A percentile compares a stretch with the other conserved stretches of the same genome.
Conservation (phyloP, 2,888 invertebrate genomes). For the Margaritifera margaritifera region DNA sequence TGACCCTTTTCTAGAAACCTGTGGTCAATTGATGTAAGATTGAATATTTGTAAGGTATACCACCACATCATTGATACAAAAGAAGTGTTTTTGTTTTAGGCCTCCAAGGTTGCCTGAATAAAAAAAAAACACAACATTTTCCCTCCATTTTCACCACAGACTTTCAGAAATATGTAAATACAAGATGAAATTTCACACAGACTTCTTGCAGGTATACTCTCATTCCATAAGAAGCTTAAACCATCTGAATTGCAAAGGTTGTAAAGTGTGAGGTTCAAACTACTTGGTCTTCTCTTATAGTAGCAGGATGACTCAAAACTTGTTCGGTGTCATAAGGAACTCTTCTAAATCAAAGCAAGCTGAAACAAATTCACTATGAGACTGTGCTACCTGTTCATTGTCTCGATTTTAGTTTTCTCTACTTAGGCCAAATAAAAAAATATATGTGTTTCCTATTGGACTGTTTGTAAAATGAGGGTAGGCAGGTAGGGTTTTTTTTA, state of each 20-base stretch:
- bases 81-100: slow-evolving; percentile 9
- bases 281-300: not conserved
- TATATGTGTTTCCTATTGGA: no score
- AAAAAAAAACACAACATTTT: not conserved
- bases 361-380: no score
- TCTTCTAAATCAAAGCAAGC: no score
- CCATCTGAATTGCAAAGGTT: not conserved
- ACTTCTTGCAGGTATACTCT: not conserved
- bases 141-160: no score
- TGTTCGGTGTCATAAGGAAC: no score
- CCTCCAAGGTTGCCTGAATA: slow-evolving; percentile 11
- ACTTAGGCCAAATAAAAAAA: no score
- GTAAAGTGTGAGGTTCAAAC: slow-evolving; percentile 2
- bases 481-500: no score
- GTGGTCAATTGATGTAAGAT: no score
- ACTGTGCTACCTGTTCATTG: no score
- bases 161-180: slow-evolving; percentile 9
- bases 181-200: slow-evolving; percentile 14
- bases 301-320: no score
- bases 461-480: no score
- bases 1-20: slow-evolving; percentile 17
- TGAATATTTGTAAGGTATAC: slow-evolving; percentile 8
- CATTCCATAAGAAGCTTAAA: not conserved
- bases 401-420: no score
- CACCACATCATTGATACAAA: slow-evolving; percentile 12